phyloP scores from a whole-genome alignment of 2,888 invertebrate species.

The Eucriotettix oculatus region DNA sequence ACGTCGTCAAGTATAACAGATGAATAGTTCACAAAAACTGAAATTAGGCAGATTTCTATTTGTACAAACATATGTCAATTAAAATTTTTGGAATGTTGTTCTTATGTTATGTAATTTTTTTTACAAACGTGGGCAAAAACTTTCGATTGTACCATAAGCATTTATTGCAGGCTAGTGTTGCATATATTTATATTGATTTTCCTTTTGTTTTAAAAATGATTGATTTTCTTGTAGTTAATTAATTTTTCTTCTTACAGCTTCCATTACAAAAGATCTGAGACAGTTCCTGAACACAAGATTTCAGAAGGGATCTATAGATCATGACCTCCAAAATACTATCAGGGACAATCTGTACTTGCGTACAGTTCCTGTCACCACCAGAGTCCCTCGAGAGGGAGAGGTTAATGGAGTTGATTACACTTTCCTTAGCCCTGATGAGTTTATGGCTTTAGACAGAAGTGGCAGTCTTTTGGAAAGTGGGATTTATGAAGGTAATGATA shows the following conservation, averaged over 20 bases:
- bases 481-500: constrained; percentile 36
- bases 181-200: neutral
- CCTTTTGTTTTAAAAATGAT: neutral
- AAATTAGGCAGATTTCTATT: no score
- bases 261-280: constrained; percentile 32
- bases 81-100: no score
- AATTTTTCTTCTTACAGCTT: constrained; percentile 19
- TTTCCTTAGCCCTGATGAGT: constrained; percentile 36
- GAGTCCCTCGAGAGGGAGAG: constrained; percentile 36
- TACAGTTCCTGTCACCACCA: constrained; percentile 44
- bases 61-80: no score
- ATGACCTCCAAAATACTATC: constrained; percentile 44
- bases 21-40: no score
- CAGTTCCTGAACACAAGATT: constrained; percentile 36
- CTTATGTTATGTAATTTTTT: no score
- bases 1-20: no score
- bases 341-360: constrained; percentile 43
- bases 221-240: neutral
- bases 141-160: no score
- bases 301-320: constrained; percentile 37
- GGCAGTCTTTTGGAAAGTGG: constrained; percentile 44
- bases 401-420: constrained; percentile 43
- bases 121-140: no score
- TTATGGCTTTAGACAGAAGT: constrained; percentile 33
- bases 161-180: neutral